Evolutionary conservation across 2,888 invertebrate genomes (phyloP).

Genomic region (Dioctria linearis): DNA sequence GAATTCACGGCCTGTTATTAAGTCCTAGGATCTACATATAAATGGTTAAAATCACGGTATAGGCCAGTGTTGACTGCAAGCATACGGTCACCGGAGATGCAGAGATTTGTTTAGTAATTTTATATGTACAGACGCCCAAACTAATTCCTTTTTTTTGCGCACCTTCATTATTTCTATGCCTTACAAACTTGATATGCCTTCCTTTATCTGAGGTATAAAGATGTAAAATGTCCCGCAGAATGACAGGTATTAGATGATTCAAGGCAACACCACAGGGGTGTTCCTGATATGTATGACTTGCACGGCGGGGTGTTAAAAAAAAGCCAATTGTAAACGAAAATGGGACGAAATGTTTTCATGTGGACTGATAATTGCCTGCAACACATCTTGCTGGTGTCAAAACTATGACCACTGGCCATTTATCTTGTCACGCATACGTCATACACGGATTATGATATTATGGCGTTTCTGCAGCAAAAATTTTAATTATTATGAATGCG

Average conservation of each 20-base stretch:
- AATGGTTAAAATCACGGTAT: too few species aligned
- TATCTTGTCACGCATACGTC: constrained; percentile 19
- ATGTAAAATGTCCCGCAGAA: constrained; percentile 26
- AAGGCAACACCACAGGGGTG: constrained; percentile 35
- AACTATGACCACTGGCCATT: constrained; percentile 39
- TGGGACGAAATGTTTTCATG: constrained; percentile 22
- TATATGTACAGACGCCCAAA: too few species aligned
- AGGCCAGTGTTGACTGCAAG: too few species aligned
- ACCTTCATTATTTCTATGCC: too few species aligned
- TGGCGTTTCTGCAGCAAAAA: constrained; percentile 20
- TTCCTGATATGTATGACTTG: constrained; percentile 8
- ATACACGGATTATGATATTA: constrained; percentile 33
- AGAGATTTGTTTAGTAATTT: too few species aligned
- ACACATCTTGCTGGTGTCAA: constrained; percentile 31
- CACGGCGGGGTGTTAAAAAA: constrained; percentile 16
- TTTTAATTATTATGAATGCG: constrained; percentile 24
- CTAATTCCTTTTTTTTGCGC: too few species aligned
- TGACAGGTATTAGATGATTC: constrained; percentile 22
- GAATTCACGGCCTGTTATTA: too few species aligned
- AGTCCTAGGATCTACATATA: too few species aligned
- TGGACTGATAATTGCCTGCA: constrained; percentile 31
- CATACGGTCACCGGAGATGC: too few species aligned
- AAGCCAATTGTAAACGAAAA: constrained; percentile 31
- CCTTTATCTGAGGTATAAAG: neutral
- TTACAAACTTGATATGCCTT: too few species aligned